A percentile compares a stretch with the other conserved stretches of the same genome.
Conservation (phyloP, 2,113 vertebrate species). For the Fulmarus glacialis region DNA sequence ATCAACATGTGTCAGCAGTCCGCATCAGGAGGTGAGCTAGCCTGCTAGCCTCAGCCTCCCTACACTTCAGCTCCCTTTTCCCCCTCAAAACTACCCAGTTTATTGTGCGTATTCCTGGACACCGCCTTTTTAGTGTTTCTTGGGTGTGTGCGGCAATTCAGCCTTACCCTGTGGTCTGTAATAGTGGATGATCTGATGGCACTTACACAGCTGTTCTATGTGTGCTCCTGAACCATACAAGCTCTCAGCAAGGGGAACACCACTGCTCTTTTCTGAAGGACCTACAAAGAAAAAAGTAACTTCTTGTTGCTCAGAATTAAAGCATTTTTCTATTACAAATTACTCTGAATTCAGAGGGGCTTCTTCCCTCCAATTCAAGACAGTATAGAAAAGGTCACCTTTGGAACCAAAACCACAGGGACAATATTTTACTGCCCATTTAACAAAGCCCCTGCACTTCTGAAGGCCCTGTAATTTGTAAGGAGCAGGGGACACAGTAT, state of each 20-base stretch:
- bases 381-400: not conserved
- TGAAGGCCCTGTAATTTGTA: not conserved
- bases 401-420: not conserved
- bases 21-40: not conserved
- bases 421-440: not conserved
- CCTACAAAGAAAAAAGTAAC: not conserved
- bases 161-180: not conserved
- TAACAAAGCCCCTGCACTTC: not conserved
- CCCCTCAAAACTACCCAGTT: not conserved
- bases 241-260: not conserved
- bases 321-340: not conserved
- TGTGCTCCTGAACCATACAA: not conserved
- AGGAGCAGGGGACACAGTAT: not conserved
- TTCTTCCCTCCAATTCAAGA: not conserved
- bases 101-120: not conserved
- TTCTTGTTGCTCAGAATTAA: not conserved
- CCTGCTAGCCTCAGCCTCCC: not conserved
- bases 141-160: not conserved
- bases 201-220: not conserved
- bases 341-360: not conserved
- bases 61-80: not conserved
- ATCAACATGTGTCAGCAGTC: not conserved
- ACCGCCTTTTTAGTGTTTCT: not conserved
- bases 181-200: not conserved
- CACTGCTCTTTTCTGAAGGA: not conserved